Percentiles rank a stretch among this genome's conserved stretches.
Evolutionary conservation across 2,888 invertebrate species (phyloP).

Genomic region (Xestoiulus laeticollis): DNA sequence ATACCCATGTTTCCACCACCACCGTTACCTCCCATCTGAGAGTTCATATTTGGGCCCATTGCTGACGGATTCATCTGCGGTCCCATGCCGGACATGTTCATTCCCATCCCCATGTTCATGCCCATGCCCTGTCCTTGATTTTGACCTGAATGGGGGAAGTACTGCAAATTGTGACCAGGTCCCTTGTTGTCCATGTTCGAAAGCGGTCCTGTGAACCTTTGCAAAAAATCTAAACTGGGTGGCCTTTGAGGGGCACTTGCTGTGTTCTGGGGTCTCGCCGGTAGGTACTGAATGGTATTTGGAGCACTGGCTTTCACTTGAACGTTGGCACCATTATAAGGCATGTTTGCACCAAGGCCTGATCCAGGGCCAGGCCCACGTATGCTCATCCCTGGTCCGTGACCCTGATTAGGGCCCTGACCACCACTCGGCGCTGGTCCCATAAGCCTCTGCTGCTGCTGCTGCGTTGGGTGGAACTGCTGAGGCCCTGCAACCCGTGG

Average conservation of each 20-base stretch:
- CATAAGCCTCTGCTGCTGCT: conserved; percentile 55
- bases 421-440: conserved; percentile 57
- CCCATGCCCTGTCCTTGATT: conserved; percentile 15
- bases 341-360: conserved; percentile 51
- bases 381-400: conserved; percentile 50
- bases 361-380: conserved; percentile 53
- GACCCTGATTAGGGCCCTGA: conserved; percentile 47
- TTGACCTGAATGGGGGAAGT: conserved; percentile 71
- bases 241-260: conserved; percentile 77
- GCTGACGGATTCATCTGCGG: conserved; percentile 57
- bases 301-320: conserved; percentile 97
- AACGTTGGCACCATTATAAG: conserved; percentile 78
- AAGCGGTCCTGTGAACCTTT: conserved; percentile 82
- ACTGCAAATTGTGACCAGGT: conserved; percentile 75
- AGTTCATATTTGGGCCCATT: conserved; percentile 58
- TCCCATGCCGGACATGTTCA: conserved; percentile 60
- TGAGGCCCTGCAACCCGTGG: conserved; percentile 55
- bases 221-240: conserved; percentile 88
- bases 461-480: conserved; percentile 51
- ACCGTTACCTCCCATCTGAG: conserved; percentile 54
- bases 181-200: conserved; percentile 72
- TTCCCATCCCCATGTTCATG: conserved; percentile 63
- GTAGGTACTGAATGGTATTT: conserved; percentile 97
- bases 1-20: conserved; percentile 57
- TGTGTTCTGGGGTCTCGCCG: conserved; percentile 84